A percentile compares a stretch with the other conserved stretches of the same genome.
Evolutionary conservation across 2,113 vertebrate genomes (phyloP).

Genomic region (Verasper variegatus): DNA sequence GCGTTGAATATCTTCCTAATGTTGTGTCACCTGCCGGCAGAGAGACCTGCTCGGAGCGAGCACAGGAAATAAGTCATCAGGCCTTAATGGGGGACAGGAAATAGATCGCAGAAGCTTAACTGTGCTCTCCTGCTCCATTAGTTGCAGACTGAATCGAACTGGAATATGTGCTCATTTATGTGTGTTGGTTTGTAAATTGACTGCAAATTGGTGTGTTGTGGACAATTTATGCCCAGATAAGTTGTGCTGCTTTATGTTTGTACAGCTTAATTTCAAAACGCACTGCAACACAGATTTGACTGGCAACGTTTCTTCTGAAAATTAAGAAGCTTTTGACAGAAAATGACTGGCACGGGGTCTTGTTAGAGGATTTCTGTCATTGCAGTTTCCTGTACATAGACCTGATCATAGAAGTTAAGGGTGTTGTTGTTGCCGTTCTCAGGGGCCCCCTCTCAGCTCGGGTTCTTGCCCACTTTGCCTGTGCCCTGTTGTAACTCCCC

Average conservation of each 20-base stretch:
- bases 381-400: too few species aligned
- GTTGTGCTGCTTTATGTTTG: background rate
- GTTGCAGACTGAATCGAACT: conserved; percentile 23
- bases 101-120: conserved; percentile 25
- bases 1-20: conserved; percentile 14
- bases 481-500: too few species aligned
- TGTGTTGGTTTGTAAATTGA: background rate
- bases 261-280: background rate
- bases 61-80: conserved; percentile 49
- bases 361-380: background rate
- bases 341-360: background rate
- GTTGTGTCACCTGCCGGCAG: conserved; percentile 20
- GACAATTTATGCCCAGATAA: too few species aligned
- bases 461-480: too few species aligned
- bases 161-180: background rate
- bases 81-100: conserved; percentile 50
- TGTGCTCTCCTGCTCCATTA: conserved; percentile 13
- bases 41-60: conserved; percentile 9
- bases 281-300: background rate
- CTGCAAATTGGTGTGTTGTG: background rate
- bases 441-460: too few species aligned
- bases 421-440: background rate
- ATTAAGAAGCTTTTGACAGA: background rate
- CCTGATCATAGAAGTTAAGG: too few species aligned
- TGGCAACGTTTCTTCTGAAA: background rate